These are phyloP conservation scores for Formica aserva DNA, from an alignment of 2,888 invertebrate genomes.

Conservation along the genomic window DNA sequence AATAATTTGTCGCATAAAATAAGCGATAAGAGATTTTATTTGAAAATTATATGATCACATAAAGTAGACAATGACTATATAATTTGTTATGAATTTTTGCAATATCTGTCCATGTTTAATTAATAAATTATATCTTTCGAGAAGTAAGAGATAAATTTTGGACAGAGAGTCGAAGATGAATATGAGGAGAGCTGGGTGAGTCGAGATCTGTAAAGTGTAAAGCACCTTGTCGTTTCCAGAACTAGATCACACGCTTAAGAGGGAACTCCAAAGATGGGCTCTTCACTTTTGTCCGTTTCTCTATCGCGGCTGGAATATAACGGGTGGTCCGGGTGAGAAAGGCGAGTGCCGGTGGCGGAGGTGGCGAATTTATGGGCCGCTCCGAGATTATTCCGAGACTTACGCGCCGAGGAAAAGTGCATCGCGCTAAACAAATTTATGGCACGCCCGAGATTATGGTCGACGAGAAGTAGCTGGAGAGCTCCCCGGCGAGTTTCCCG, in stretches of 20 bases:
- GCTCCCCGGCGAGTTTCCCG: slow-evolving; percentile 46
- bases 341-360: slow-evolving; percentile 10
- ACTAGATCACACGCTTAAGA: slow-evolving; percentile 7
- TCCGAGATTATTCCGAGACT: slow-evolving; percentile 54
- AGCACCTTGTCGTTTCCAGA: slow-evolving; percentile 56
- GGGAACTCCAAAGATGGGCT: not conserved
- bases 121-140: not conserved
- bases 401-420: slow-evolving; percentile 55
- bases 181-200: slow-evolving; percentile 9
- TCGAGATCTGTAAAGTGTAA: slow-evolving; percentile 69
- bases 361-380: slow-evolving; percentile 50
- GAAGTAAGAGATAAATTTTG: not conserved
- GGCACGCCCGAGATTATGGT: slow-evolving; percentile 55
- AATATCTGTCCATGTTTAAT: not conserved
- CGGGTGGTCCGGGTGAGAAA: slow-evolving; percentile 43
- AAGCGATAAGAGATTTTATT: not conserved
- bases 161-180: not conserved
- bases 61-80: not conserved
- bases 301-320: slow-evolving; percentile 22
- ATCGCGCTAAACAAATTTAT: slow-evolving; percentile 55
- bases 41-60: not conserved
- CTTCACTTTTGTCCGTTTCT: slow-evolving; percentile 24
- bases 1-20: not conserved
- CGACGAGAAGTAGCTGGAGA: slow-evolving; percentile 47
- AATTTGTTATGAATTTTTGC: not conserved